These are phyloP conservation scores for Ochlodes sylvanus DNA, from an alignment of 2,888 invertebrate species.

Conservation along the genomic window DNA sequence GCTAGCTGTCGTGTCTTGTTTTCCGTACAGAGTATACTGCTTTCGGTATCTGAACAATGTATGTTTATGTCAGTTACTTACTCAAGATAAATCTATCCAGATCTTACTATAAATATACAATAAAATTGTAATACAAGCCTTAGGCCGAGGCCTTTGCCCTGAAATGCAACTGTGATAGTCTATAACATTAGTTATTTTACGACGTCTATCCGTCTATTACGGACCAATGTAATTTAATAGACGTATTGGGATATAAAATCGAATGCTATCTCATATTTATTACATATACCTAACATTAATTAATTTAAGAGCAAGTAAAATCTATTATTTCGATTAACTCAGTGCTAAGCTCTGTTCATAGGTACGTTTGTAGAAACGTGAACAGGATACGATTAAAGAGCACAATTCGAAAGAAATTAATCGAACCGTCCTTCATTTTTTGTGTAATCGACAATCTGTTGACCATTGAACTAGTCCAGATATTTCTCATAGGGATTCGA, in stretches of 20 bases:
- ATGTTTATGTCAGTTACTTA: slow-evolving; percentile 42
- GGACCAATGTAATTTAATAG: slow-evolving; percentile 43
- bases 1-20: slow-evolving; percentile 29
- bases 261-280: slow-evolving; percentile 33
- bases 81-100: slow-evolving; percentile 44
- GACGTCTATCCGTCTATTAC: slow-evolving; percentile 40
- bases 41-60: slow-evolving; percentile 43
- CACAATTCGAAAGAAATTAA: slow-evolving; percentile 33
- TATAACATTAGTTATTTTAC: slow-evolving; percentile 44
- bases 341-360: background rate
- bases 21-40: slow-evolving; percentile 26
- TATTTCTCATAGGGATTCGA: slow-evolving; percentile 57
- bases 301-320: slow-evolving; percentile 24
- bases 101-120: slow-evolving; percentile 42
- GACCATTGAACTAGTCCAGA: slow-evolving; percentile 44
- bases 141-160: slow-evolving; percentile 43
- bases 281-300: slow-evolving; percentile 23
- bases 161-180: slow-evolving; percentile 41
- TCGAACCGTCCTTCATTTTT: slow-evolving; percentile 38
- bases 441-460: slow-evolving; percentile 35
- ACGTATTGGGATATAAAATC: slow-evolving; percentile 26
- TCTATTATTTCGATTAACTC: slow-evolving; percentile 11
- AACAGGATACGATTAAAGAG: slow-evolving; percentile 17
- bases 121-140: slow-evolving; percentile 46
- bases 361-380: slow-evolving; percentile 19